Evolutionary conservation across 1,140 invertebrate species (phyloP).

Genomic region (Trichonephila clavata): DNA sequence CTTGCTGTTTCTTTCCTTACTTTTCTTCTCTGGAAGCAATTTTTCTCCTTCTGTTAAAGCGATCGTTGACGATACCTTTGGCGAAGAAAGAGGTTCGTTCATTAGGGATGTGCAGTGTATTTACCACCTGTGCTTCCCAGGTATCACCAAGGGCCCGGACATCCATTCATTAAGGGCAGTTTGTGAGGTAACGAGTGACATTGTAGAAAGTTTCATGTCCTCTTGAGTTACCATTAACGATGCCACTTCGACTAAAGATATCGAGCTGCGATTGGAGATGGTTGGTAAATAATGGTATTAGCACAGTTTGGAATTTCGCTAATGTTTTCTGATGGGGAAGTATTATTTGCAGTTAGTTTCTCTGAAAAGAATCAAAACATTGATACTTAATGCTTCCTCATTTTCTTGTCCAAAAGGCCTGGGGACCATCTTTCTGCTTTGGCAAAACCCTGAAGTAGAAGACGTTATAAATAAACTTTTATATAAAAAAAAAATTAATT

Average conservation of each 20-base stretch:
- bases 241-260: background rate
- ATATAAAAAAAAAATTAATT: too few species aligned
- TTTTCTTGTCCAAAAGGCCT: too few species aligned
- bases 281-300: background rate
- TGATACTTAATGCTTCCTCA: too few species aligned
- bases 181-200: constrained; percentile 16
- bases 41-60: constrained; percentile 52
- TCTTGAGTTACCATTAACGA: constrained; percentile 15
- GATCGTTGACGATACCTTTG: constrained; percentile 2
- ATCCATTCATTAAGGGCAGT: constrained; percentile 32
- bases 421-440: too few species aligned
- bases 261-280: background rate
- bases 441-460: too few species aligned
- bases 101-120: constrained; percentile 27
- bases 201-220: constrained; percentile 5
- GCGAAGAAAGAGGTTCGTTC: constrained; percentile 33
- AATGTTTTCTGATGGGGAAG: too few species aligned
- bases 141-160: constrained; percentile 35
- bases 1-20: background rate
- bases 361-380: too few species aligned
- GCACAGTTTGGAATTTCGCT: background rate
- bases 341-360: too few species aligned
- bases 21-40: constrained; percentile 32
- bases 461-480: too few species aligned
- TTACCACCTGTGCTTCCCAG: constrained; percentile 58